phyloP scores from a whole-genome alignment of 1,140 invertebrate genomes.

The Frieseomelitta varia region DNA sequence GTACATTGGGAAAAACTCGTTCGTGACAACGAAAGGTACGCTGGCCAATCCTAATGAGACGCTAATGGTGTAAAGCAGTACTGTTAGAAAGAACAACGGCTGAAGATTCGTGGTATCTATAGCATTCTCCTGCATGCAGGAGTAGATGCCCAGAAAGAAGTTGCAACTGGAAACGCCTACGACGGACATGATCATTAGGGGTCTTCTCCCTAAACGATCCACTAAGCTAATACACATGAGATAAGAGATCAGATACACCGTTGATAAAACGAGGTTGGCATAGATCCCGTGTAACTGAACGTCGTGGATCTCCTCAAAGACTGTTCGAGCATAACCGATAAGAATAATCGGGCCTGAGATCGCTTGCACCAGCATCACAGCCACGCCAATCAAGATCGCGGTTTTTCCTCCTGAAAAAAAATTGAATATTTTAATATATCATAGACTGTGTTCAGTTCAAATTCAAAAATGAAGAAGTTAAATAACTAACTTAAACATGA shows the following conservation, averaged over 20 bases:
- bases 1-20: conserved; percentile 44
- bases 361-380: conserved; percentile 9
- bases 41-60: conserved; percentile 22
- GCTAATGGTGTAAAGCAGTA: conserved; percentile 22
- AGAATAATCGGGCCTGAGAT: conserved; percentile 28
- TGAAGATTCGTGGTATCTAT: not conserved
- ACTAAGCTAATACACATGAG: conserved; percentile 5
- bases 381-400: not conserved
- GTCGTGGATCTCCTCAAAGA: conserved; percentile 30
- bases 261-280: not conserved
- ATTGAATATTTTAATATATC: not conserved
- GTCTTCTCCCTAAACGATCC: conserved; percentile 31
- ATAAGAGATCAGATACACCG: conserved; percentile 1
- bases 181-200: conserved; percentile 31
- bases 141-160: conserved; percentile 17
- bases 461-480: too few species aligned
- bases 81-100: not conserved
- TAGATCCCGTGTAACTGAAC: not conserved
- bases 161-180: conserved; percentile 15
- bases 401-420: conserved; percentile 7
- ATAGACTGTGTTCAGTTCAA: too few species aligned
- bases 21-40: conserved; percentile 21
- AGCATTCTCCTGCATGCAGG: conserved; percentile 13
- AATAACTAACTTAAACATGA: too few species aligned
- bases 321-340: conserved; percentile 8